A percentile compares a stretch with the other conserved stretches of the same genome.
Evolutionary conservation across 2,888 invertebrate genomes (phyloP).

Genomic region (Drosophila flavopinicola): DNA sequence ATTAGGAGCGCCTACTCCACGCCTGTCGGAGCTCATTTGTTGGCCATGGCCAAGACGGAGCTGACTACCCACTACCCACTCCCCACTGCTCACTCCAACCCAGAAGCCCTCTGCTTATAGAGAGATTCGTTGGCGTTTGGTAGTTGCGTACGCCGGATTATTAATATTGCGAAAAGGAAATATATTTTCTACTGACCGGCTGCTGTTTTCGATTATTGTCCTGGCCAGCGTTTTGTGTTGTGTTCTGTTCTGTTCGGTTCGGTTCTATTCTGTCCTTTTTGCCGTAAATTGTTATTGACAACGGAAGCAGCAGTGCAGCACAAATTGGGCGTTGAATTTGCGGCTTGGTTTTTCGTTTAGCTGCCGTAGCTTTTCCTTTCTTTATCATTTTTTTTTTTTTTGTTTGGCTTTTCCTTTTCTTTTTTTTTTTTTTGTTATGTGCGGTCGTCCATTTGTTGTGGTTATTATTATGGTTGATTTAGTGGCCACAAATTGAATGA

Average conservation of each 20-base stretch:
- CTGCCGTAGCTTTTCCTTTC: slow-evolving; percentile 32
- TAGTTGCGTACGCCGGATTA: slow-evolving; percentile 72
- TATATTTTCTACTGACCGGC: slow-evolving; percentile 79
- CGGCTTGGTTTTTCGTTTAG: slow-evolving; percentile 68
- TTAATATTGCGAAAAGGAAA: slow-evolving; percentile 75
- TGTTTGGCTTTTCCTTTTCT: slow-evolving; percentile 4
- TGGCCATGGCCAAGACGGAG: slow-evolving; percentile 25
- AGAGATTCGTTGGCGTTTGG: slow-evolving; percentile 48
- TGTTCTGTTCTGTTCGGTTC: slow-evolving; percentile 22
- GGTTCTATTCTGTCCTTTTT: slow-evolving; percentile 43
- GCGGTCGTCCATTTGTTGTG: slow-evolving; percentile 69
- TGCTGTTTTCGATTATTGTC: slow-evolving; percentile 80
- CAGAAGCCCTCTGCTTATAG: slow-evolving; percentile 20
- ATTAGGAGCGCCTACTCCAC: slow-evolving; percentile 61
- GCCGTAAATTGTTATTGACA: slow-evolving; percentile 81
- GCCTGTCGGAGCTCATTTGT: slow-evolving; percentile 72
- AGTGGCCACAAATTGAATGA: slow-evolving; percentile 80
- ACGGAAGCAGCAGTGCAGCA: slow-evolving; percentile 79
- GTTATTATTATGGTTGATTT: slow-evolving; percentile 79
- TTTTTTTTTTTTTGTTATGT: slow-evolving; percentile 21
- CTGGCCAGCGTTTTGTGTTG: slow-evolving; percentile 33
- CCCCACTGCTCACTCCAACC: background rate
- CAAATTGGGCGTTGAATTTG: slow-evolving; percentile 79
- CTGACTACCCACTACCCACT: background rate
- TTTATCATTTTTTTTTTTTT: slow-evolving; percentile 28